These are phyloP conservation scores for Cerastis rubricosa DNA, from an alignment of 2,888 invertebrate genomes.

Conservation along the genomic window DNA sequence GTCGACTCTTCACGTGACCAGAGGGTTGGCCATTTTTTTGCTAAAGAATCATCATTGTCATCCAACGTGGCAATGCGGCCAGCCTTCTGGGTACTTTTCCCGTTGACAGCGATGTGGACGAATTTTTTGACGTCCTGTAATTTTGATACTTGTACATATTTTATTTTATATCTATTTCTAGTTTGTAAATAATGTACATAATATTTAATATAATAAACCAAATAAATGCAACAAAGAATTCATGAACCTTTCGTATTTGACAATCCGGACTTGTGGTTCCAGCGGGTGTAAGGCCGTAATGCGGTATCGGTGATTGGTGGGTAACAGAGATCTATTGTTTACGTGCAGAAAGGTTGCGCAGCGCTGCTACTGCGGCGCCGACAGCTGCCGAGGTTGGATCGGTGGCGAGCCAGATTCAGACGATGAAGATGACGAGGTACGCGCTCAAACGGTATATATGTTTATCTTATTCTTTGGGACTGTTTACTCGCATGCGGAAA, in stretches of 20 bases:
- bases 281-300: slow-evolving; percentile 38
- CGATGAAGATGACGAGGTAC: slow-evolving; percentile 87
- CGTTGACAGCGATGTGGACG: too few relatives aligned
- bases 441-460: slow-evolving; percentile 52
- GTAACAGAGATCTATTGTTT: slow-evolving; percentile 66
- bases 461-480: slow-evolving; percentile 35
- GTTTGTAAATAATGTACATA: too few relatives aligned
- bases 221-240: background rate
- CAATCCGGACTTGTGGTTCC: slow-evolving; percentile 51
- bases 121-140: too few relatives aligned
- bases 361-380: slow-evolving; percentile 97
- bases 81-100: too few relatives aligned
- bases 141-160: too few relatives aligned
- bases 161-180: too few relatives aligned
- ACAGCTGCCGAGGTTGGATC: slow-evolving; percentile 98
- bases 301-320: slow-evolving; percentile 50
- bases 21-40: too few relatives aligned
- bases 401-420: slow-evolving; percentile 95
- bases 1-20: too few relatives aligned
- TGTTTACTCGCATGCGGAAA: slow-evolving; percentile 42
- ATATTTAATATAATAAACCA: too few relatives aligned
- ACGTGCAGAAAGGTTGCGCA: slow-evolving; percentile 97
- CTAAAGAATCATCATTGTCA: too few relatives aligned
- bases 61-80: too few relatives aligned
- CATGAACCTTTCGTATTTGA: slow-evolving; percentile 23